phyloP scores from a whole-genome alignment of 1,140 invertebrate species.

The Plodia interpunctella region DNA sequence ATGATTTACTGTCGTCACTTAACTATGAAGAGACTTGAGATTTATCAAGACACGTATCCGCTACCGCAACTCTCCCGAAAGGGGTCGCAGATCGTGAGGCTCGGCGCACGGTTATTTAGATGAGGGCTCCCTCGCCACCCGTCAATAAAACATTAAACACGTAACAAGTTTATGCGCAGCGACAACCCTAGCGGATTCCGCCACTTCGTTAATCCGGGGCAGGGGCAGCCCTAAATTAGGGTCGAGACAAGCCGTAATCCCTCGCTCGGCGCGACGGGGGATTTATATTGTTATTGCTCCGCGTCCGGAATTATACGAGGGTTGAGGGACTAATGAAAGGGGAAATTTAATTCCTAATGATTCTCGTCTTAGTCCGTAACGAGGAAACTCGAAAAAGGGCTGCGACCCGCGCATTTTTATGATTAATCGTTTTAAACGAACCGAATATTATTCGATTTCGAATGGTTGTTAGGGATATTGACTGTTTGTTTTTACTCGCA shows the following conservation, averaged over 20 bases:
- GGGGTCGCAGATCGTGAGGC: constrained; percentile 18
- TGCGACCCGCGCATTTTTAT: constrained; percentile 66
- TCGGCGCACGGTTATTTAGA: constrained; percentile 59
- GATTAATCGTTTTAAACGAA: constrained; percentile 56
- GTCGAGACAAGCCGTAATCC: constrained; percentile 76
- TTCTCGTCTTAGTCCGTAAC: constrained; percentile 76
- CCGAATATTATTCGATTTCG: constrained; percentile 52
- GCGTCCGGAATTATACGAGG: constrained; percentile 76
- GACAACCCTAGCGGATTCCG: constrained; percentile 75
- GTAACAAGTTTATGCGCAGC: constrained; percentile 74
- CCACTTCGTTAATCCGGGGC: constrained; percentile 75
- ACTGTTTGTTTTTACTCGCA: constrained; percentile 44
- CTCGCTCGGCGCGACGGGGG: constrained; percentile 73
- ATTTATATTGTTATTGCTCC: constrained; percentile 77
- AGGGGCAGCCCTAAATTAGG: constrained; percentile 76
- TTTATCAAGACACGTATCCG: constrained; percentile 1
- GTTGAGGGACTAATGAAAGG: constrained; percentile 77
- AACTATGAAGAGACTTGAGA: background rate
- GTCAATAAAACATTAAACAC: constrained; percentile 76
- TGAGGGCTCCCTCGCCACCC: constrained; percentile 64
- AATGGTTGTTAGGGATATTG: constrained; percentile 26
- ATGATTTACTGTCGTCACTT: constrained; percentile 21
- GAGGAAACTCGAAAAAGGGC: constrained; percentile 74
- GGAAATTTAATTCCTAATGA: constrained; percentile 78
- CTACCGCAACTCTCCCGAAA: constrained; percentile 17